phyloP scores from a whole-genome alignment of 2,113 vertebrate species.

The Cnemophilus loriae region DNA sequence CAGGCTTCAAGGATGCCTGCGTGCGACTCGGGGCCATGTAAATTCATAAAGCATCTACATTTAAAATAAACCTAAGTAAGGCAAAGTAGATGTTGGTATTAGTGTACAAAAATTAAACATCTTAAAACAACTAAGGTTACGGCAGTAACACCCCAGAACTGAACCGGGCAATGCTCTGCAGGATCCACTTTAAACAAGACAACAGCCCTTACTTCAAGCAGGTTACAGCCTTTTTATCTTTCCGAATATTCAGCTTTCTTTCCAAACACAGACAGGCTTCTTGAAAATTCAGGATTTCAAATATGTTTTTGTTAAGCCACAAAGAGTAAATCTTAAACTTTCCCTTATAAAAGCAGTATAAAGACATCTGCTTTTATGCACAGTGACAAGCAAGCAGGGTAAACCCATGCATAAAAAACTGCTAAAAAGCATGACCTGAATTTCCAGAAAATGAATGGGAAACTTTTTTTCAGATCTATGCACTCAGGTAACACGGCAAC shows the following conservation, averaged over 20 bases:
- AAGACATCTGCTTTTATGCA: neutral
- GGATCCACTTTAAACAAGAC: neutral
- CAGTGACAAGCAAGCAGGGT: neutral
- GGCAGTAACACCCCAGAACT: neutral
- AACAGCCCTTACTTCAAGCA: neutral
- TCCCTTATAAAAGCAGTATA: neutral
- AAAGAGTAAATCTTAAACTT: neutral
- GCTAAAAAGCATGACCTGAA: neutral
- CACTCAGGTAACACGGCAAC: neutral
- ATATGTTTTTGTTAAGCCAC: neutral
- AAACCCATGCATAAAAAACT: neutral
- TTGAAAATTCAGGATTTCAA: neutral
- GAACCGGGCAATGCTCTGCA: neutral
- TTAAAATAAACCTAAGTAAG: neutral
- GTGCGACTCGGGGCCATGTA: neutral
- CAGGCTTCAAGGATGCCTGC: neutral
- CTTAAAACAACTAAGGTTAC: neutral
- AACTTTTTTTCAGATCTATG: neutral
- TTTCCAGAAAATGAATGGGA: neutral
- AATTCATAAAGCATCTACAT: neutral
- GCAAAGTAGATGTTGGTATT: neutral
- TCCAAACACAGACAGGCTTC: neutral
- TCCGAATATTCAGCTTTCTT: neutral
- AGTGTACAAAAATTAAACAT: neutral
- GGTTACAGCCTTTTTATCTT: neutral